Evolutionary conservation across 2,797 vertebrate genomes (phyloP).

Genomic region (Danio kyathit): DNA sequence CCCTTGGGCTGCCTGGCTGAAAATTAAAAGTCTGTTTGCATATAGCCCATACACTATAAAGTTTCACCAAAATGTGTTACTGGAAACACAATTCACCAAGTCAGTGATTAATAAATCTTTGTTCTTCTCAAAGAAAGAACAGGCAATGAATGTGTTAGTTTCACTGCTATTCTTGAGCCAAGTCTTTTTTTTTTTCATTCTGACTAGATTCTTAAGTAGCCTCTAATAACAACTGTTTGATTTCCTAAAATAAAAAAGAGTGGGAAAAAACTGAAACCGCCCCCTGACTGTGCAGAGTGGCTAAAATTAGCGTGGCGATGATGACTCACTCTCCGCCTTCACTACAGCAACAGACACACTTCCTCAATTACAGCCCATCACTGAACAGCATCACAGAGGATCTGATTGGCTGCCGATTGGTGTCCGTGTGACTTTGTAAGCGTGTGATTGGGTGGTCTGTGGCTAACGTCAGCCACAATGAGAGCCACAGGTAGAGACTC

Average conservation of each 20-base stretch:
- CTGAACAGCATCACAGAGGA: constrained; percentile 30
- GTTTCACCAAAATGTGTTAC: too few species aligned
- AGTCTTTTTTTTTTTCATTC: neutral
- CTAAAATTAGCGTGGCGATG: constrained; percentile 77
- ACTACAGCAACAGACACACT: constrained; percentile 75
- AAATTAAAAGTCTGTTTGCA: too few species aligned
- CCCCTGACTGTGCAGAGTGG: constrained; percentile 60
- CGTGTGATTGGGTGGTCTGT: constrained; percentile 23
- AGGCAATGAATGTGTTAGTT: neutral
- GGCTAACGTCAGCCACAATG: neutral
- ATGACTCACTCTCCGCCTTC: constrained; percentile 81
- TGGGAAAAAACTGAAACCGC: constrained; percentile 51
- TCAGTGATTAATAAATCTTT: neutral
- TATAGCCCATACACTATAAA: too few species aligned
- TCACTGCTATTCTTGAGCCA: neutral
- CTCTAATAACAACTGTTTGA: constrained; percentile 33
- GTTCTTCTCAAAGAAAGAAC: neutral
- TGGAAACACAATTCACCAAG: neutral
- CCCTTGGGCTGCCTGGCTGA: too few species aligned
- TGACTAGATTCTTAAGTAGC: constrained; percentile 19
- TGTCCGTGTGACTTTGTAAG: constrained; percentile 14
- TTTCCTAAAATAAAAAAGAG: neutral
- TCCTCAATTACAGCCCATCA: constrained; percentile 72
- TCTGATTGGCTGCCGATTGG: constrained; percentile 14
- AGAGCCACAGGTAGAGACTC: constrained; percentile 30